Evolutionary conservation across 2,888 invertebrate genomes (phyloP).

Genomic region (Branchipolynoe longqiensis): DNA sequence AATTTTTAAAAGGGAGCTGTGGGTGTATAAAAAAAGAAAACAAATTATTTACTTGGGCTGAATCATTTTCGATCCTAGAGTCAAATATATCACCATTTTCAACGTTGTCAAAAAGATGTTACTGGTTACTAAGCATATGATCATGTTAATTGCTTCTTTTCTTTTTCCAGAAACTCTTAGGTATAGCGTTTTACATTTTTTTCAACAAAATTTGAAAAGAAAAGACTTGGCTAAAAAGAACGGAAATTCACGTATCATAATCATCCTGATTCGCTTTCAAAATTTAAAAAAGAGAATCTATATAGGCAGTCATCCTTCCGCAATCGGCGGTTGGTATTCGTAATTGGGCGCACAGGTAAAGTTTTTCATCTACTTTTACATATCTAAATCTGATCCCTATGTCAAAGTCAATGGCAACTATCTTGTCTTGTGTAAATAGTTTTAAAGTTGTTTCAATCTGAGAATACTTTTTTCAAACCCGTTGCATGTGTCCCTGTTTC

Average conservation of each 20-base stretch:
- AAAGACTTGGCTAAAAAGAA: slow-evolving; percentile 25
- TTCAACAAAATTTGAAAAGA: background rate
- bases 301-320: background rate
- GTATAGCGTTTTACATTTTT: slow-evolving; percentile 6
- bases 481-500: slow-evolving; percentile 27
- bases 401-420: background rate
- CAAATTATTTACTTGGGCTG: background rate
- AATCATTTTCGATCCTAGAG: no score
- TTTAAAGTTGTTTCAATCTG: slow-evolving; percentile 8
- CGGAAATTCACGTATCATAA: slow-evolving; percentile 7
- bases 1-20: no score
- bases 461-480: background rate
- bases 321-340: slow-evolving; percentile 16
- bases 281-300: background rate
- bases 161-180: slow-evolving; percentile 41
- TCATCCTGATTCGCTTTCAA: slow-evolving; percentile 17
- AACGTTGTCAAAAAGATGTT: background rate
- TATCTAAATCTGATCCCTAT: slow-evolving; percentile 54
- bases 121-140: slow-evolving; percentile 12
- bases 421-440: slow-evolving; percentile 26
- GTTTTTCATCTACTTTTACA: slow-evolving; percentile 45
- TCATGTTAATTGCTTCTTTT: slow-evolving; percentile 44
- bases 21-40: background rate
- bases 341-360: slow-evolving; percentile 53
- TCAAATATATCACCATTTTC: slow-evolving; percentile 14